phyloP scores from a whole-genome alignment of 2,888 invertebrate species.

The Ormyrus labotus region DNA sequence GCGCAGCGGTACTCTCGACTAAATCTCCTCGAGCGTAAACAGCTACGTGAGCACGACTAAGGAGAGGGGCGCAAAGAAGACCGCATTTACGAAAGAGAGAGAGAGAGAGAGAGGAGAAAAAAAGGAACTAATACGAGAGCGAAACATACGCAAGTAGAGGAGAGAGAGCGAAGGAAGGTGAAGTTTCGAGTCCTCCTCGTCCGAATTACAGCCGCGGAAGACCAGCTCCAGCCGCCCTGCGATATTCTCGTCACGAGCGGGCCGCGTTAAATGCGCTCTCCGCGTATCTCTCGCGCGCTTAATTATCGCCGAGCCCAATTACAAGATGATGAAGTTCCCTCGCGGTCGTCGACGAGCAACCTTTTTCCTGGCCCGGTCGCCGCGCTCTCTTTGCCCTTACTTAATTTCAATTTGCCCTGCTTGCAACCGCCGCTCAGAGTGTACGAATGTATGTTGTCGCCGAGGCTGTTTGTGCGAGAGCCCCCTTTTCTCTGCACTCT shows the following conservation, averaged over 20 bases:
- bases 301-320: constrained; percentile 54
- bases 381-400: constrained; percentile 2
- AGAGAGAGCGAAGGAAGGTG: background rate
- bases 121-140: background rate
- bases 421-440: background rate
- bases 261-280: constrained; percentile 21
- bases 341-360: background rate
- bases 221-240: background rate
- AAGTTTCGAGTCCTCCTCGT: constrained; percentile 10
- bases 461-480: background rate
- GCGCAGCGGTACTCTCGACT: constrained; percentile 9
- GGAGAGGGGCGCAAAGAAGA: background rate
- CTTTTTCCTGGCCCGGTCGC: background rate
- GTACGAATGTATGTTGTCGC: background rate
- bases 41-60: constrained; percentile 18
- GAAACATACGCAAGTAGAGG: constrained; percentile 10
- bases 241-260: constrained; percentile 51
- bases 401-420: constrained; percentile 43
- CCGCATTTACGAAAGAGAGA: background rate
- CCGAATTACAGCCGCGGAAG: background rate
- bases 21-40: constrained; percentile 34
- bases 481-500: background rate
- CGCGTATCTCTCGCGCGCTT: constrained; percentile 24
- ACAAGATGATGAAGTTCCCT: constrained; percentile 43
- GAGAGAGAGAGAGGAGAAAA: constrained; percentile 4